Percentiles rank a stretch among this genome's conserved stretches.
These are phyloP conservation scores for Phymorhynchus buccinoides DNA, from an alignment of 1,140 invertebrate genomes.

Conservation along the genomic window DNA sequence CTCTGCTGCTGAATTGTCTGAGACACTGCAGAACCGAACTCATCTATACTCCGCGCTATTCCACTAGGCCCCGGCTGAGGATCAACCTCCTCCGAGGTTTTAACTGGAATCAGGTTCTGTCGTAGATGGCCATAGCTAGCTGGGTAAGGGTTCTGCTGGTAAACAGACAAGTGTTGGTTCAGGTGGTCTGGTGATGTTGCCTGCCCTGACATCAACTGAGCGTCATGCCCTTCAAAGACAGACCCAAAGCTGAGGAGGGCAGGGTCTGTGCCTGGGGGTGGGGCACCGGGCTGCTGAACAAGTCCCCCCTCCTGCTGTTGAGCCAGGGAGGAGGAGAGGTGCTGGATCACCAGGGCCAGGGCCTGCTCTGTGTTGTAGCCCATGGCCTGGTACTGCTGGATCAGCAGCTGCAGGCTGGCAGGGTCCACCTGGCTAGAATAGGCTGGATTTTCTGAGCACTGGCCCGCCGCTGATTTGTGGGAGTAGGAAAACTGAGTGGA, in stretches of 20 bases:
- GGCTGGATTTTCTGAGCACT: conserved; percentile 8
- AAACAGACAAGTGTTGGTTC: neutral
- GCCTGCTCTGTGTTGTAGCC: conserved; percentile 28
- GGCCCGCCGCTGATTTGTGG: neutral
- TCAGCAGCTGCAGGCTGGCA: conserved; percentile 2
- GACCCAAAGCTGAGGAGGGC: neutral
- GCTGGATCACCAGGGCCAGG: conserved; percentile 10
- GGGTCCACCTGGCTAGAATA: neutral
- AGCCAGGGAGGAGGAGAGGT: neutral
- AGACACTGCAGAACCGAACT: neutral
- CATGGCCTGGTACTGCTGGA: conserved; percentile 28
- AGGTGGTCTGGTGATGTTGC: neutral
- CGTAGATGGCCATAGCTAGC: neutral
- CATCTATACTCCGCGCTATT: neutral
- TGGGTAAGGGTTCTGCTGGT: neutral
- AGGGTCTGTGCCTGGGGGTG: neutral
- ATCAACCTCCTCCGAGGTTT: neutral
- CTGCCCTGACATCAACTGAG: neutral
- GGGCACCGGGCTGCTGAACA: neutral
- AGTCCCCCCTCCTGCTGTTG: neutral
- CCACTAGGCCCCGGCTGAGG: neutral
- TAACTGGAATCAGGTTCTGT: neutral
- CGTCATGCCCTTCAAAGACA: neutral
- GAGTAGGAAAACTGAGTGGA: neutral
- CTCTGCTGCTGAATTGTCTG: neutral